Conservation (phyloP, 2,113 vertebrate species). For the Bubo scandiacus region DNA sequence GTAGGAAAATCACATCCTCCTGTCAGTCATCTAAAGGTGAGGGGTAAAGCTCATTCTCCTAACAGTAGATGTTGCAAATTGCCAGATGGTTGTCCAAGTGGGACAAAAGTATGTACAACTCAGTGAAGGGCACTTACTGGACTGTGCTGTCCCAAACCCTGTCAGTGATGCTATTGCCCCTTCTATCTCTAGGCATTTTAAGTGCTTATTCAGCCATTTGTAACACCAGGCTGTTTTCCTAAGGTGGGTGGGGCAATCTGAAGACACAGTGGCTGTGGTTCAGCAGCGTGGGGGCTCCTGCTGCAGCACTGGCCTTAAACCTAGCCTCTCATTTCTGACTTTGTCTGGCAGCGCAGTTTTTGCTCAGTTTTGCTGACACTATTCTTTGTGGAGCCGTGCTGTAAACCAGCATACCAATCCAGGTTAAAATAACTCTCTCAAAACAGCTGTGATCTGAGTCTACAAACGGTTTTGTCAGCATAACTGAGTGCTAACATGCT, state of each 20-base stretch:
- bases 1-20: background rate
- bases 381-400: background rate
- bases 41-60: background rate
- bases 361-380: conserved; percentile 3
- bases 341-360: background rate
- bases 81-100: background rate
- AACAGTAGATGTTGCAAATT: background rate
- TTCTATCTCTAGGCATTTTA: background rate
- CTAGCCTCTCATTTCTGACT: background rate
- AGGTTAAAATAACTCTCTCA: conserved; percentile 42
- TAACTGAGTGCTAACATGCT: background rate
- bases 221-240: background rate
- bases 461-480: background rate
- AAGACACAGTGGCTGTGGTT: background rate
- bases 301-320: background rate
- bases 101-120: background rate
- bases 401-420: background rate
- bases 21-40: background rate
- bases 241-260: background rate
- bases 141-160: background rate
- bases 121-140: background rate
- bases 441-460: background rate
- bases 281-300: background rate
- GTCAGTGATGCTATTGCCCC: background rate
- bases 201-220: background rate